These are phyloP conservation scores for Philonicus albiceps DNA, from an alignment of 2,888 invertebrate species.

Conservation along the genomic window DNA sequence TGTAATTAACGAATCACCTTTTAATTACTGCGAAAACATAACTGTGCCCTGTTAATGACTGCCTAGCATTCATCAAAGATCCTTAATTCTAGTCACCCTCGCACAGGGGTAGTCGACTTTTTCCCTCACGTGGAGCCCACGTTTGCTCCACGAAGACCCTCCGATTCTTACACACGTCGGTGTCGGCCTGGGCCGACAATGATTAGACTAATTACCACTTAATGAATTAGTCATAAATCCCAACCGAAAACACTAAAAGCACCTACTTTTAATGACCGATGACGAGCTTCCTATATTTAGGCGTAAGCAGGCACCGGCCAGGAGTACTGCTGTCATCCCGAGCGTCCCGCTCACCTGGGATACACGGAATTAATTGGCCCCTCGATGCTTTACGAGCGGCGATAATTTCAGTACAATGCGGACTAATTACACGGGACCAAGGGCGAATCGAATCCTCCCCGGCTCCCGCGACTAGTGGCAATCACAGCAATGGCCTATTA, in stretches of 20 bases:
- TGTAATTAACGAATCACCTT: background rate
- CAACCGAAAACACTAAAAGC: slow-evolving; percentile 28
- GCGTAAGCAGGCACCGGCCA: background rate
- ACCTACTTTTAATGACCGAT: slow-evolving; percentile 23
- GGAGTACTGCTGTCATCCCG: background rate
- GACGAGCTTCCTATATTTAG: slow-evolving; percentile 7
- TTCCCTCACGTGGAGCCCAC: background rate
- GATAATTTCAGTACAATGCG: slow-evolving; percentile 25
- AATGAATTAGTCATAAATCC: slow-evolving; percentile 36
- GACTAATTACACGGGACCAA: slow-evolving; percentile 12
- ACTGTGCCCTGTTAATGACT: slow-evolving; percentile 5
- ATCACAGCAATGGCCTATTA: slow-evolving; percentile 19
- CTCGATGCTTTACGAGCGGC: slow-evolving; percentile 17
- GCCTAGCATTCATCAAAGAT: slow-evolving; percentile 6
- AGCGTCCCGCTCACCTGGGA: slow-evolving; percentile 13
- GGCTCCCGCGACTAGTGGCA: background rate
- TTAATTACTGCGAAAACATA: background rate
- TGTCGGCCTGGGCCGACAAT: background rate
- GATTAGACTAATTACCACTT: slow-evolving; percentile 38
- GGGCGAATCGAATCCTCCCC: background rate
- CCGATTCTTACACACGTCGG: background rate
- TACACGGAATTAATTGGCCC: slow-evolving; percentile 33
- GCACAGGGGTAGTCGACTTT: background rate
- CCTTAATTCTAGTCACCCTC: background rate
- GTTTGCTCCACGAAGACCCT: background rate